Conservation (phyloP, 2,888 invertebrate species). For the Linnaemya tessellans region DNA sequence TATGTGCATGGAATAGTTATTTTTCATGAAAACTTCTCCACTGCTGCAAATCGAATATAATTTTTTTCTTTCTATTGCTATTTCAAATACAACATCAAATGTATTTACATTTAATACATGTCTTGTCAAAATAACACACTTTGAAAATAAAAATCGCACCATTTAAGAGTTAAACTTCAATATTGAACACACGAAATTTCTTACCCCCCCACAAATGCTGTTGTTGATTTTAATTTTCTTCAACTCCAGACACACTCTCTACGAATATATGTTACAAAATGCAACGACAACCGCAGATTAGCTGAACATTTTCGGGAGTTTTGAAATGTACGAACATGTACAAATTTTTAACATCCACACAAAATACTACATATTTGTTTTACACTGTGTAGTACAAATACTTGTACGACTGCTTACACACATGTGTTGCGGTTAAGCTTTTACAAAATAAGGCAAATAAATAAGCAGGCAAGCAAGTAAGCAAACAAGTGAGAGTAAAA, state of each 20-base stretch:
- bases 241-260: not conserved
- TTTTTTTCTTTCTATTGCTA: not conserved
- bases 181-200: not conserved
- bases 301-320: conserved; percentile 45
- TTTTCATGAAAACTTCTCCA: too few species aligned
- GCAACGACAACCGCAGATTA: conserved; percentile 60
- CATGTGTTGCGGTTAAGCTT: conserved; percentile 53
- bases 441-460: conserved; percentile 19
- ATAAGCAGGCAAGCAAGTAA: not conserved
- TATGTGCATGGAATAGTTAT: not conserved
- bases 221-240: not conserved
- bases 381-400: conserved; percentile 67
- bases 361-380: conserved; percentile 62
- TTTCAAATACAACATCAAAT: not conserved
- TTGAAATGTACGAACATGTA: conserved; percentile 40
- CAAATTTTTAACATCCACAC: conserved; percentile 23
- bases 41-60: not conserved
- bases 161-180: conserved; percentile 39
- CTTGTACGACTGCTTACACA: conserved; percentile 20
- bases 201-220: not conserved
- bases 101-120: conserved; percentile 2
- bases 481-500: not conserved
- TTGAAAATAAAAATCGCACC: not conserved
- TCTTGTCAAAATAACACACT: not conserved
- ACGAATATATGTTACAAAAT: conserved; percentile 19